Conservation (phyloP, 2,888 invertebrate species). For the Andrena flavipes region DNA sequence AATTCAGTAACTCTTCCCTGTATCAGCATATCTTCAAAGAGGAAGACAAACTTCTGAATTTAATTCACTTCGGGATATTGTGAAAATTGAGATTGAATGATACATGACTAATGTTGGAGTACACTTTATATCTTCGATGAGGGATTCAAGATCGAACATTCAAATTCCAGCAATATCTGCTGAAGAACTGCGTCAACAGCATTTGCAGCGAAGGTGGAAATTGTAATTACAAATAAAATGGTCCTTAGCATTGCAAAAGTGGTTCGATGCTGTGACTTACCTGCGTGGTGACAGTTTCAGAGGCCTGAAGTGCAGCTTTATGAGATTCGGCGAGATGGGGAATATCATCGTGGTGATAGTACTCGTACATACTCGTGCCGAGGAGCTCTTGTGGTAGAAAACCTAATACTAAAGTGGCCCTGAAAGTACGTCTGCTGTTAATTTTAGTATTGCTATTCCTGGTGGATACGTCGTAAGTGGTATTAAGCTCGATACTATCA, state of each 20-base stretch:
- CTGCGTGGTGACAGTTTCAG: slow-evolving; percentile 88
- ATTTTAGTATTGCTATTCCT: background rate
- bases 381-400: slow-evolving; percentile 97
- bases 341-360: slow-evolving; percentile 94
- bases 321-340: slow-evolving; percentile 93
- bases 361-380: slow-evolving; percentile 97
- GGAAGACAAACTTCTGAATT: too few species aligned
- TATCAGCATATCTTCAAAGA: too few species aligned
- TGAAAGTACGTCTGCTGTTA: slow-evolving; percentile 79
- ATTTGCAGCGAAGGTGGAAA: background rate
- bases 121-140: background rate
- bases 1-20: too few species aligned
- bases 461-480: background rate
- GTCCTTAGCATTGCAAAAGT: slow-evolving; percentile 28
- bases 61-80: too few species aligned
- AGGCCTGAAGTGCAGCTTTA: slow-evolving; percentile 90
- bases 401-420: slow-evolving; percentile 94
- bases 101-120: too few species aligned
- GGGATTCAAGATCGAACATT: background rate
- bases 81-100: too few species aligned
- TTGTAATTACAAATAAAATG: slow-evolving; percentile 12
- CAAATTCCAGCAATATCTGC: background rate
- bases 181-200: background rate
- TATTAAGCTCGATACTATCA: background rate
- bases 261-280: slow-evolving; percentile 67